Conservation (phyloP, 2,113 vertebrate species). For the Macrotus californicus region DNA sequence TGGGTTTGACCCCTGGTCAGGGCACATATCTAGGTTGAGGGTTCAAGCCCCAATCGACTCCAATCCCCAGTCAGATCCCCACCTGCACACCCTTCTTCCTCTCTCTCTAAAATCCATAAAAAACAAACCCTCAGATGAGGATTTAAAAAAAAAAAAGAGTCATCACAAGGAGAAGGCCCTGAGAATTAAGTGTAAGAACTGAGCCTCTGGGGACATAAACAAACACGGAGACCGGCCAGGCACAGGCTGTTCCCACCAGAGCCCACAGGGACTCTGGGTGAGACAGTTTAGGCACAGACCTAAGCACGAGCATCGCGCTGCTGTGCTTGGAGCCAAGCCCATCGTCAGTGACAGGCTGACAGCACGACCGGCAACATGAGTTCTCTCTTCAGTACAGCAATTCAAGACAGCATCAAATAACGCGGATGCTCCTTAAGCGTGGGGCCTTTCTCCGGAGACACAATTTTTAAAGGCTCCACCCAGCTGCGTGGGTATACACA, state of each 20-base stretch:
- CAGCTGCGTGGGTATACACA: not conserved
- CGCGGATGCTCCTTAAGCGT: not conserved
- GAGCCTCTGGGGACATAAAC: not conserved
- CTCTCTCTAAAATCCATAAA: no score
- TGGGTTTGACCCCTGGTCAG: no score
- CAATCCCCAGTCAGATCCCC: no score
- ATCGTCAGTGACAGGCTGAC: not conserved
- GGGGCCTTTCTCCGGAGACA: not conserved
- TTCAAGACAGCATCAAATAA: slow-evolving; percentile 11
- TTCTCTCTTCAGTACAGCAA: not conserved
- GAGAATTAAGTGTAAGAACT: not conserved
- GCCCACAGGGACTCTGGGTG: rapidly evolving
- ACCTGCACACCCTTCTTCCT: no score
- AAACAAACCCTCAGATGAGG: no score
- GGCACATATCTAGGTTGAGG: no score
- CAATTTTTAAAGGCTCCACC: not conserved
- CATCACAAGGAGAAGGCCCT: not conserved
- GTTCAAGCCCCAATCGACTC: no score
- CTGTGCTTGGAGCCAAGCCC: not conserved
- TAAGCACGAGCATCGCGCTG: not conserved
- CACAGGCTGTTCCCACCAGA: not conserved
- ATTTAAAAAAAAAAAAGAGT: no score
- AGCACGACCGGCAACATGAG: not conserved
- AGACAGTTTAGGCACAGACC: not conserved
- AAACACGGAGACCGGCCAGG: not conserved